Percentiles rank a stretch among this genome's conserved stretches.
Conservation (phyloP, 2,113 vertebrate species). For the Andinoacara biseriatus region DNA sequence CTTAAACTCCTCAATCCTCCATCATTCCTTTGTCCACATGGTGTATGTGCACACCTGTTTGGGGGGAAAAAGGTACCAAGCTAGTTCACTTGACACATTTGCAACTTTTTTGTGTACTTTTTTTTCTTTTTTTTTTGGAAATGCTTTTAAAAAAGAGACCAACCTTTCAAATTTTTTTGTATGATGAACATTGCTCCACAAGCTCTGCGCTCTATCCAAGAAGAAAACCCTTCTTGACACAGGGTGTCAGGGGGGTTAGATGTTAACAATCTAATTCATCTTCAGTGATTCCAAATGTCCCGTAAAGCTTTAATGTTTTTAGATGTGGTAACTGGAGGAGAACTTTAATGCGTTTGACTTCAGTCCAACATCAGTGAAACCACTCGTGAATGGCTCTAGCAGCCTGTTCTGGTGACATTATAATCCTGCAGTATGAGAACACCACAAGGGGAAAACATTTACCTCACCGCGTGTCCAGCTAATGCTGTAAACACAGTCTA, state of each 20-base stretch:
- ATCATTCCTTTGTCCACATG: too few species aligned
- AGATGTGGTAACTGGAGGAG: conserved; percentile 27
- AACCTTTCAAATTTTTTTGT: too few species aligned
- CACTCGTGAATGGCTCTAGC: neutral
- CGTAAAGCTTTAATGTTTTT: conserved; percentile 51
- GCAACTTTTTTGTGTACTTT: too few species aligned
- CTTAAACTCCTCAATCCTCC: neutral
- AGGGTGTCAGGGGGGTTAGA: conserved; percentile 15
- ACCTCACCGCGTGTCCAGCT: conserved; percentile 5
- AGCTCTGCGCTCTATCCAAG: neutral
- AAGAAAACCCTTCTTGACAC: conserved; percentile 4
- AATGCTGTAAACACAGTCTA: conserved; percentile 36
- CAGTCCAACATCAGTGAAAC: conserved; percentile 21
- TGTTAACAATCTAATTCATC: conserved; percentile 45
- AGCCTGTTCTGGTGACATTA: conserved; percentile 16
- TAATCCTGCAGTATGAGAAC: conserved; percentile 1
- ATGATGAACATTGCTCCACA: neutral
- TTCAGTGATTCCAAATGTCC: conserved; percentile 28
- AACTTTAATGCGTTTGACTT: conserved; percentile 28
- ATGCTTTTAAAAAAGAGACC: too few species aligned
- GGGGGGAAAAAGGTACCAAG: too few species aligned
- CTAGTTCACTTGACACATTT: too few species aligned
- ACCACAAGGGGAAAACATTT: neutral
- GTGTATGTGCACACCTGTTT: too few species aligned
- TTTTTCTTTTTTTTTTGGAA: too few species aligned